Conservation (phyloP, 2,797 vertebrate genomes). For the Ambastaia sidthimunki region DNA sequence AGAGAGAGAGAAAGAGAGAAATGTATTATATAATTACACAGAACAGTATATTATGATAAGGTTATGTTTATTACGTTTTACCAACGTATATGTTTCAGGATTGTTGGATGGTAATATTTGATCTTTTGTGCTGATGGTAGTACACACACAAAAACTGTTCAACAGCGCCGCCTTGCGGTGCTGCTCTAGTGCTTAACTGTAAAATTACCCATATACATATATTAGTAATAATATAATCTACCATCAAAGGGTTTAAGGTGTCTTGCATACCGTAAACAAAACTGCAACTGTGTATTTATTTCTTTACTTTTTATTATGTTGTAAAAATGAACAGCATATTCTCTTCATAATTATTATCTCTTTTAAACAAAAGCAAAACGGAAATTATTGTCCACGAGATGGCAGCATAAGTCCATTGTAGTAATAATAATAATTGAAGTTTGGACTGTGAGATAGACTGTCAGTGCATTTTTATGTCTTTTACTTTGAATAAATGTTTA, state of each 20-base stretch:
- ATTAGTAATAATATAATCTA: too few relatives aligned
- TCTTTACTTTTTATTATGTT: not conserved
- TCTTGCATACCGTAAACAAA: too few relatives aligned
- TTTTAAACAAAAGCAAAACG: not conserved
- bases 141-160: not conserved
- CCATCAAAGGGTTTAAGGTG: too few relatives aligned
- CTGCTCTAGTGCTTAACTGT: not conserved
- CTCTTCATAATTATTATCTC: too few relatives aligned
- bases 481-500: not conserved
- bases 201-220: not conserved
- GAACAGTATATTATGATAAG: too few relatives aligned
- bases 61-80: too few relatives aligned
- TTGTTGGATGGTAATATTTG: not conserved
- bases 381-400: slow-evolving; percentile 35
- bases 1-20: too few relatives aligned
- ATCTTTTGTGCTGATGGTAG: not conserved
- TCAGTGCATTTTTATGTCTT: not conserved
- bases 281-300: too few relatives aligned
- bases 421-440: not conserved
- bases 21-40: too few relatives aligned
- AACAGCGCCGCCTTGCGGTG: slow-evolving; percentile 23
- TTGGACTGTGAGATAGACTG: not conserved
- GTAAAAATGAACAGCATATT: not conserved
- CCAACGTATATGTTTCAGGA: not conserved
- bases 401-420: slow-evolving; percentile 40